phyloP scores from a whole-genome alignment of 2,113 vertebrate species.

The Oreotrochilus melanogaster region DNA sequence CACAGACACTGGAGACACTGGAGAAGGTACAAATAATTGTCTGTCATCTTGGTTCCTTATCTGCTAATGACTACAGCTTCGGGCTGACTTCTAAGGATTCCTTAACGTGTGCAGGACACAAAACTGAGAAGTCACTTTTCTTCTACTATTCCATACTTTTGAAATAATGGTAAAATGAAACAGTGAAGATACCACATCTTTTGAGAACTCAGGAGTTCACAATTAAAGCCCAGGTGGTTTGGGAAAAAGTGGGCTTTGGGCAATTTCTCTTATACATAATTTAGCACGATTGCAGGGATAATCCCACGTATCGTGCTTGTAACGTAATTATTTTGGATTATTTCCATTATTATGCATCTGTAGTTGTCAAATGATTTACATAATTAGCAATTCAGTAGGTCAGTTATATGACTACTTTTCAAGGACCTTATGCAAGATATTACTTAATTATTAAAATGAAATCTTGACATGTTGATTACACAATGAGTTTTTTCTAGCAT shows the following conservation, averaged over 20 bases:
- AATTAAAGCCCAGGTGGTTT: background rate
- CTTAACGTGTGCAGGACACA: background rate
- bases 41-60: background rate
- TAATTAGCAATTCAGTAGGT: conserved; percentile 18
- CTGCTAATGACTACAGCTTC: background rate
- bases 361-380: conserved; percentile 39
- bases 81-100: background rate
- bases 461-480: background rate
- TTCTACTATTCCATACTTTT: background rate
- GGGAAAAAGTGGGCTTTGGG: background rate
- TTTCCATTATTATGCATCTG: background rate
- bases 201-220: background rate
- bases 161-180: background rate
- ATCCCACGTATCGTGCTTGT: background rate
- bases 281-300: background rate
- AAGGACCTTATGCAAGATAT: conserved; percentile 25
- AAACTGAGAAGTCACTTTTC: background rate
- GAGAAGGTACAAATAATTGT: conserved; percentile 80
- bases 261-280: background rate
- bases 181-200: background rate
- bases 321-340: background rate
- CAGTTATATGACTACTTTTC: conserved; percentile 28
- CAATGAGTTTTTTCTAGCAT: background rate
- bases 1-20: conserved; percentile 85
- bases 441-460: background rate